Evolutionary conservation across 2,888 invertebrate species (phyloP), one percentile per base, ranked within the genome.

Genomic region (Crepidodera aurea): DNA sequence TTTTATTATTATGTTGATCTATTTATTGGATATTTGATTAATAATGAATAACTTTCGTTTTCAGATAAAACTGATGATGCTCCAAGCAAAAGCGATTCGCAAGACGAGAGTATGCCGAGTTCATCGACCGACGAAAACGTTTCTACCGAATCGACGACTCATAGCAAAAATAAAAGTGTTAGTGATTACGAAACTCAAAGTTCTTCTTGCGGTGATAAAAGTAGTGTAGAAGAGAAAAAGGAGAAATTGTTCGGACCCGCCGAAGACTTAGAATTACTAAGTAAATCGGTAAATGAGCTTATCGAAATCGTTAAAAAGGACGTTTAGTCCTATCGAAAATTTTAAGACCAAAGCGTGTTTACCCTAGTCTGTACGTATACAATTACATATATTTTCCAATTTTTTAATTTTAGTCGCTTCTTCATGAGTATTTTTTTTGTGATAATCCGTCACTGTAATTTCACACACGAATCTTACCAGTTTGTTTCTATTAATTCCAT

Each of bases 301-400:
- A 73, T 79, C 58, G 75, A 74, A 69, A 75, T 81, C 65, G 76
- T 80, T 55, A 78, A 81, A 67, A 79, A 79, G 69, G 77, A 78
- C 67, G 75, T 73, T 72, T 79, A 57, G n/a, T 29, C 50, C 16
- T n/a, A 18, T 48, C 18, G 37, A 39, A 50, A 57, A 19, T 19
- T 34, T 53, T 68, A 46, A 19, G 25, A 39, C 51, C 18, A 56
- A 46, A 56, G 44, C 15, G 51, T 16, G 37, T 44, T 40, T 18
- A 27, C 16, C 48, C 48, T 29, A 19, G 15, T 29, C 48, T 48
- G 15, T 29, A 16, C 1, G 48, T 48, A 48, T 27, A 13, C 16
- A 25, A 1, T 19, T 16, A 7, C 13, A 2, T 15, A n/a, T 39
- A 12, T n/a, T n/a, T n/a, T n/a, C n/a, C n/a, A n/a, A n/a, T n/a